These are phyloP conservation scores for Lagodon rhomboides DNA, from an alignment of 2,797 vertebrate genomes.

Conservation along the genomic window DNA sequence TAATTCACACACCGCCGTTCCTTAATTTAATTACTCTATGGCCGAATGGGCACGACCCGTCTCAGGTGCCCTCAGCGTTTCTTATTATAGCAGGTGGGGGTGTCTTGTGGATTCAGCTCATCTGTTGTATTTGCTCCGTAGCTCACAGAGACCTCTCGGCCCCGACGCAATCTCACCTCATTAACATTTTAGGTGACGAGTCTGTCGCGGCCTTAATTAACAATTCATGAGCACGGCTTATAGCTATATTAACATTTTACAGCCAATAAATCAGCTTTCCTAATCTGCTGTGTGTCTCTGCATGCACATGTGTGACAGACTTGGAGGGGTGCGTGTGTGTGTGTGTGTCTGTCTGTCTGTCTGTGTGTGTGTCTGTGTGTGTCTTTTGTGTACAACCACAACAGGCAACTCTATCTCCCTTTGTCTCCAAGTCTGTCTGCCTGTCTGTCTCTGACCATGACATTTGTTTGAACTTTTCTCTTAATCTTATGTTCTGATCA, in stretches of 20 bases:
- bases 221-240: slow-evolving; percentile 85
- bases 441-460: slow-evolving; percentile 54
- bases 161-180: slow-evolving; percentile 83
- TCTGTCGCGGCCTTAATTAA: slow-evolving; percentile 83
- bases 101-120: slow-evolving; percentile 72
- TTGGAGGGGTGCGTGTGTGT: slow-evolving; percentile 8
- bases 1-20: slow-evolving; percentile 67
- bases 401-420: slow-evolving; percentile 33
- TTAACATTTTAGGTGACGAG: slow-evolving; percentile 89
- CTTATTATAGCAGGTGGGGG: slow-evolving; percentile 68
- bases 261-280: slow-evolving; percentile 84
- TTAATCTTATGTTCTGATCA: slow-evolving; percentile 61
- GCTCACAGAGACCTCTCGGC: slow-evolving; percentile 76
- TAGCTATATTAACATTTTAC: slow-evolving; percentile 89
- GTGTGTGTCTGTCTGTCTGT: slow-evolving; percentile 29
- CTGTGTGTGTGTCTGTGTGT: slow-evolving; percentile 29
- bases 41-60: slow-evolving; percentile 46
- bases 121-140: slow-evolving; percentile 80
- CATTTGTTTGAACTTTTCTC: slow-evolving; percentile 73
- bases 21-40: slow-evolving; percentile 73
- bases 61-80: slow-evolving; percentile 70
- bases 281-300: slow-evolving; percentile 67
- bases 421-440: slow-evolving; percentile 50
- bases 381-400: slow-evolving; percentile 55
- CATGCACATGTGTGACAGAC: slow-evolving; percentile 46